Conservation (phyloP, 2,797 vertebrate genomes). For the Micropoecilia bifurca region DNA sequence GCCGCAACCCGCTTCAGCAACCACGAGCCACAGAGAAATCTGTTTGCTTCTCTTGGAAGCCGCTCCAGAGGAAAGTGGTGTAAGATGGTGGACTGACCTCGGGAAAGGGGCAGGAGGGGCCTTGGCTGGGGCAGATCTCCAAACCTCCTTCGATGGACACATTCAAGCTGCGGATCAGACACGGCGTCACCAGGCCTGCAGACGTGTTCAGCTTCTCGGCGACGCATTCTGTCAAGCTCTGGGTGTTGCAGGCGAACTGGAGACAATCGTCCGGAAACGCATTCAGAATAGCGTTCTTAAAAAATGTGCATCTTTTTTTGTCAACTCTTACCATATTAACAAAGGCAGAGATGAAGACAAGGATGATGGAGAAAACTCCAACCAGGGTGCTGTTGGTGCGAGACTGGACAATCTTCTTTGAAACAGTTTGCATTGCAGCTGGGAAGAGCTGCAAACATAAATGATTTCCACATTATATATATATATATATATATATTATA, state of each 20-base stretch:
- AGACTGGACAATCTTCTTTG: conserved; percentile 91
- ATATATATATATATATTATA: too few relatives aligned
- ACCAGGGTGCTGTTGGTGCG: conserved; percentile 90
- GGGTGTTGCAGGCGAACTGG: conserved; percentile 92
- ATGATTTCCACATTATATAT: neutral
- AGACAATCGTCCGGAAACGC: conserved; percentile 12
- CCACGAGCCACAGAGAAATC: conserved; percentile 19
- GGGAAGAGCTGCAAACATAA: conserved; percentile 84
- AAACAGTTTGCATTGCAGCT: conserved; percentile 85
- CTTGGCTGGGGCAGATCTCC: conserved; percentile 83
- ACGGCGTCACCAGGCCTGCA: conserved; percentile 84
- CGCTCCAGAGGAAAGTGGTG: neutral
- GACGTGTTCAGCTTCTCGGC: conserved; percentile 87
- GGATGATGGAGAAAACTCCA: conserved; percentile 89
- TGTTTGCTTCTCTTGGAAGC: neutral
- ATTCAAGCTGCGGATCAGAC: conserved; percentile 89
- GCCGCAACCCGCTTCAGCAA: conserved; percentile 24
- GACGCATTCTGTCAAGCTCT: conserved; percentile 84
- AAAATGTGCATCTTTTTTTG: neutral
- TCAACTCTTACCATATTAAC: conserved; percentile 87
- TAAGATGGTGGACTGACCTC: conserved; percentile 79
- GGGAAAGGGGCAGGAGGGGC: conserved; percentile 90
- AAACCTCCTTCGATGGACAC: conserved; percentile 83
- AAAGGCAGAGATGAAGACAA: conserved; percentile 91
- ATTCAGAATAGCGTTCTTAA: neutral